Base-by-base conservation (phyloP, 2,888 invertebrate species). In the Thera obeliscata region DNA sequence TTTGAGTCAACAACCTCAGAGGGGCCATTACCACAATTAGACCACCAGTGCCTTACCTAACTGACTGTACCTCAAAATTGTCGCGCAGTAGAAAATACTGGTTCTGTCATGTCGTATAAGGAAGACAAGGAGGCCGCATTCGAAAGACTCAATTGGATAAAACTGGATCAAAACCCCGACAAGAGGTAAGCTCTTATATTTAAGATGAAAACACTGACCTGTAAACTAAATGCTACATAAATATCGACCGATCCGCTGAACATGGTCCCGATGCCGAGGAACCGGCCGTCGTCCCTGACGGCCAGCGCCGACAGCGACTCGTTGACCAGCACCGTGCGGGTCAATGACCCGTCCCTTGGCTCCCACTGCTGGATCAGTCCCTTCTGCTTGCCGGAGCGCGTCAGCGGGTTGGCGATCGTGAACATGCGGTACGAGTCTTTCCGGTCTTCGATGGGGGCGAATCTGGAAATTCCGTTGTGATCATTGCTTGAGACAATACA, bases 191-290 rank as follows among this genome's bases (percentile, higher is more conserved):
- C 22, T 22, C 22, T 22, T 22, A 22, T 1, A 22, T 22, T 38
- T 38, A 7, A 43, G 43, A 7, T 9, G 43, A 46, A 46, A 46
- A 46, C 43, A 46, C 60, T 54, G 3, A 96, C 96, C 95, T 98
- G 97, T 81, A 99, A 94, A 90, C 97, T 99, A 88, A 98, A 99
- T 56, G 98, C 97, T 74, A 98, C 95, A 82, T 97, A 98, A 76
- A 99, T 96, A 74, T 97, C 96, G 11, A 99, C 97, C 78, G 97
- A 97, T 58, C 99, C 99, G 66, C 97, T 97, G 82, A 97, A 97
- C 97, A 99, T 98, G 52, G 98, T 98, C 7, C 99, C 99, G 12
- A 98, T 95, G 65, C 98, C 98, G 1, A 99, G 95, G 90, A 97
- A 99, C 69, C 97, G 94, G 0, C 99, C 99, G 92, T 99, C 98